These are phyloP conservation scores for Protonibea diacanthus DNA, from an alignment of 2,797 vertebrate genomes.

Conservation along the genomic window DNA sequence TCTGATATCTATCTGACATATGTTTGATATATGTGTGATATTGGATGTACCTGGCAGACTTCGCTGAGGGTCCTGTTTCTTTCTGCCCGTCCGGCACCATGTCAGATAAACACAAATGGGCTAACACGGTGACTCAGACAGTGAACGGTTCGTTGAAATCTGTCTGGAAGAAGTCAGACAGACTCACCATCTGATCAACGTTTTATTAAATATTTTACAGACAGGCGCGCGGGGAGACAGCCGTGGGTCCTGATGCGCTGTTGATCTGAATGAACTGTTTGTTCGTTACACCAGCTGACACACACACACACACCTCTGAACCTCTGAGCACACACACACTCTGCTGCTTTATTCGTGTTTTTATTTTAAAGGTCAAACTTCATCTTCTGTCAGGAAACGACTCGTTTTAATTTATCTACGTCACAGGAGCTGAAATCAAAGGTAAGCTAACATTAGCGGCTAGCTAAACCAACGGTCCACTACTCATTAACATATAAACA, in stretches of 20 bases:
- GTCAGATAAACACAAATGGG: not conserved
- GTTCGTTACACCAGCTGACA: constrained; percentile 6
- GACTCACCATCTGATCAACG: accelerated
- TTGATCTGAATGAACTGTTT: constrained; percentile 9
- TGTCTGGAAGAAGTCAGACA: not conserved
- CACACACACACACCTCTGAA: no score
- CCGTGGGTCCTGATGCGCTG: constrained; percentile 33
- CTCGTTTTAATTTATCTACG: not conserved
- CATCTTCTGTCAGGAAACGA: not conserved
- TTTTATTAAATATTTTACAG: not conserved
- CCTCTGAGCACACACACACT: no score
- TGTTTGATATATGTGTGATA: no score
- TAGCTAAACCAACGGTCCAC: not conserved
- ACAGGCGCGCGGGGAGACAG: constrained; percentile 41
- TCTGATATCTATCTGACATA: no score
- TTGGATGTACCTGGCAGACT: not conserved
- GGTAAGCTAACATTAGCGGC: constrained; percentile 36
- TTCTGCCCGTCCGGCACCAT: not conserved
- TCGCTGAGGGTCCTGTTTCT: no score
- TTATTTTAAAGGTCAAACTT: not conserved
- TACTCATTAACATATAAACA: not conserved
- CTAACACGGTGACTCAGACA: not conserved
- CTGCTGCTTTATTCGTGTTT: no score
- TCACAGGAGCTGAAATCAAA: constrained; percentile 2
- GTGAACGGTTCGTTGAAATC: no score